Base-by-base conservation (phyloP, 2,797 vertebrate genomes). In the Nothura maculosa region DNA sequence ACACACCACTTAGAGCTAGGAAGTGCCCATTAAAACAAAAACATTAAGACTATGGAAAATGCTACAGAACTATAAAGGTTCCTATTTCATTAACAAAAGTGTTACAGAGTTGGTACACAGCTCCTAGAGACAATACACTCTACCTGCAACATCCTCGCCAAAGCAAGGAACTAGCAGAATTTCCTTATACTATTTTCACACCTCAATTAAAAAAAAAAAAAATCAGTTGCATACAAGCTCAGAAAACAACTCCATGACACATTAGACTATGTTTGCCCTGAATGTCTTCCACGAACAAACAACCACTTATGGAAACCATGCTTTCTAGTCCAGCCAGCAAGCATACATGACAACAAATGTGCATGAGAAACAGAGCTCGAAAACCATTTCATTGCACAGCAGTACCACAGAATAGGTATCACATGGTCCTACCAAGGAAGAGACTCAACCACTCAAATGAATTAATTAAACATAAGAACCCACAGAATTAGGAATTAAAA, bases 11-110 rank as follows among this genome's bases (percentile, higher is more conserved):
- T 78, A 72, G 55, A 55, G 64, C 96, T 87, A 63, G 70, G 81
- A 97, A 97, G 84, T 67, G 50, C 72, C 85, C 64, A 77, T 80
- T 92, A 75, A 94, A 92, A 93, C 6, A 58, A 87, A 93, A 82
- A 19, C 24, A 57, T 16, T 83, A 86, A 24, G 87, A 90, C 24
- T 75, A 92, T 8, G 80, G 90, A 81, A 90, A 94, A 96, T 93
- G 75, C 88, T 92, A 64, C 66, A 72, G 70, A 90, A 89, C 80
- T 82, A 94, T 57, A 87, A 73, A 95, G 79, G 60, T 63, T 63
- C 18, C 55, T 75, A 42, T 73, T 93, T 64, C 7, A 55, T 72
- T 4, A 48, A 34, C 81, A 34, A 82, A 62, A 20, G 40, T 19
- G 76, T 40, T 60, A 36, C 79, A 87, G 48, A 36, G n/a, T 27